Evolutionary conservation across 2,797 vertebrate genomes (phyloP), one percentile per base, ranked within the genome.

Genomic region (Acanthurus tractus): DNA sequence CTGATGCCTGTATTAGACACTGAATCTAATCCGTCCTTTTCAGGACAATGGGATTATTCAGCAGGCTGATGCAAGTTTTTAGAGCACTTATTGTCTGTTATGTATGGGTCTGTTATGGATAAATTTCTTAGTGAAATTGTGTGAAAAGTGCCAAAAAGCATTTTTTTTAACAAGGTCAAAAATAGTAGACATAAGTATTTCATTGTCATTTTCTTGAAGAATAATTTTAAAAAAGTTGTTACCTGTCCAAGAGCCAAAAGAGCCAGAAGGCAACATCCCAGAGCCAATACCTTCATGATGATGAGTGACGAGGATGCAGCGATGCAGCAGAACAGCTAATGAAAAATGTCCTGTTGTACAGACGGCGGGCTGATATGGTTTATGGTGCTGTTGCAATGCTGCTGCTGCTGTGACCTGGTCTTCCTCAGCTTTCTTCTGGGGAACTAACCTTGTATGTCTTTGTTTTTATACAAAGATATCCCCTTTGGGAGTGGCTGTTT

Each of bases 171-270:
- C 38, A 40, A 40, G 11, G 38, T 40, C 11, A 40, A 40, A 40
- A 40, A 40, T 40, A 12, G 38, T 12, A 40, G 10, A 40, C 38
- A 40, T 40, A 8, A 40, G 38, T 40, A 40, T 12, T 12, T 40
- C 38, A 40, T 40, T 40, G 11, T 12, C 12, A 40, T 40, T 40
- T 40, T 40, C 38, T 40, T 40, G 3, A 40, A 40, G 10, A 40
- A 40, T 10, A 9, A 40, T 40, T 48, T 17, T 6, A 3, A 25
- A 53, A 45, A 8, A 68, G 0, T 42, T 45, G 1, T 53, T 90
- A 94, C 93, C 93, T 89, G 70, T 53, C n/a, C 40, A 17, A 52
- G 53, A 14, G 59, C 17, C 82, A 89, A 38, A 71, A 93, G 58
- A 44, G 63, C 62, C 78, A 92, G 17, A 0, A 65, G 15, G 50